Evolutionary conservation across 2,113 vertebrate species (phyloP).

Genomic region (Eretmochelys imbricata): DNA sequence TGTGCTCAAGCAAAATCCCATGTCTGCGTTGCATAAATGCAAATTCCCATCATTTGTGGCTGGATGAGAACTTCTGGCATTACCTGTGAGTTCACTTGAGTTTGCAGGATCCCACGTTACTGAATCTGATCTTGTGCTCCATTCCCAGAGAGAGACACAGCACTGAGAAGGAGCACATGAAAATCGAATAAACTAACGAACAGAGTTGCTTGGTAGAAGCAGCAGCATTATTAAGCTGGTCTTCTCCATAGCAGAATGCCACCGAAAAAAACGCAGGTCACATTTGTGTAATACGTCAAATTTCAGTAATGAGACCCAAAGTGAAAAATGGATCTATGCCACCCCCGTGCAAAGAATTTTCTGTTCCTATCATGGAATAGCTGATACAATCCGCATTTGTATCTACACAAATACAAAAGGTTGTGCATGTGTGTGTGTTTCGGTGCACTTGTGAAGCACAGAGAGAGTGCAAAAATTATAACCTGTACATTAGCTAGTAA

Average conservation of each 20-base stretch:
- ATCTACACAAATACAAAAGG: not conserved
- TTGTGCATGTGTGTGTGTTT: not conserved
- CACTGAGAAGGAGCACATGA: not conserved
- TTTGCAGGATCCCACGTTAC: not conserved
- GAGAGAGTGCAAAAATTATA: not conserved
- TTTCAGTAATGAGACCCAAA: not conserved
- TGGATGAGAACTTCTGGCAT: not conserved
- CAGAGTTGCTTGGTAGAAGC: not conserved
- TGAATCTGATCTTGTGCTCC: not conserved
- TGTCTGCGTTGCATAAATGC: not conserved
- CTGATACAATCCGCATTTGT: not conserved
- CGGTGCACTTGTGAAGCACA: accelerated
- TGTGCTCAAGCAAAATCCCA: not conserved
- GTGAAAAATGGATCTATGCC: not conserved
- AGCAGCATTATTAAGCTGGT: not conserved
- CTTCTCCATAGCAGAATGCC: not conserved
- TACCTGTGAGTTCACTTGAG: not conserved
- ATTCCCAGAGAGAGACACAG: not conserved
- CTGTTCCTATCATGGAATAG: not conserved
- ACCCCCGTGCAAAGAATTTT: not conserved
- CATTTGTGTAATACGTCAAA: not conserved
- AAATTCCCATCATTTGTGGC: not conserved
- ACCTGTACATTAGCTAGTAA: not conserved
- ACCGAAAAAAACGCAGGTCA: not conserved
- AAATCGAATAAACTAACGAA: not conserved